Percentiles rank a stretch among this genome's conserved stretches.
phyloP scores from a whole-genome alignment of 2,888 invertebrate species.

The Lottia gigantea region DNA sequence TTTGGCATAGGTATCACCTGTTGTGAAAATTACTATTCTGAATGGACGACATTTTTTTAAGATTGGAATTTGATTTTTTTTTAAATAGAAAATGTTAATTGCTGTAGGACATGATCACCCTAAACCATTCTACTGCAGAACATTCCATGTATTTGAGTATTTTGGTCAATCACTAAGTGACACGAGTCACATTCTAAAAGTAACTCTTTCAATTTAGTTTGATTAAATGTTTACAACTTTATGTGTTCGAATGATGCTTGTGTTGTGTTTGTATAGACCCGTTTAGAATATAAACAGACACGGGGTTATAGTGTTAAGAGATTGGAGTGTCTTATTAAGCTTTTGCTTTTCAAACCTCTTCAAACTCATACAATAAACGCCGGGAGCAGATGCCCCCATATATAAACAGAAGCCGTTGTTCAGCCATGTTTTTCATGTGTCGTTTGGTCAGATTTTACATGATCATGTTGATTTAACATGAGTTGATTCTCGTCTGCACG shows the following conservation, averaged over 20 bases:
- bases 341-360: background rate
- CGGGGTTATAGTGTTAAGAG: slow-evolving; percentile 2
- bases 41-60: too few relatives aligned
- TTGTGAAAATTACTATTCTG: too few relatives aligned
- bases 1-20: too few relatives aligned
- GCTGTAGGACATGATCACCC: too few relatives aligned
- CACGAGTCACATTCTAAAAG: background rate
- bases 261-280: background rate
- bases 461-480: background rate
- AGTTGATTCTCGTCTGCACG: slow-evolving; percentile 1
- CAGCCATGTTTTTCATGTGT: too few relatives aligned
- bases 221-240: background rate
- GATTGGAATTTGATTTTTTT: too few relatives aligned
- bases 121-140: too few relatives aligned
- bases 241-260: slow-evolving; percentile 2
- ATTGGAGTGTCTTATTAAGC: background rate
- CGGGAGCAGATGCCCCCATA: slow-evolving; percentile 9
- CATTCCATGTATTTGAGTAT: too few relatives aligned
- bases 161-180: background rate
- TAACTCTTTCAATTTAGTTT: background rate
- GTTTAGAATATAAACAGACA: background rate
- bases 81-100: too few relatives aligned
- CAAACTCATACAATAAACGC: background rate
- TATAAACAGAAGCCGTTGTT: background rate
- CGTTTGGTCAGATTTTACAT: background rate